phyloP scores from a whole-genome alignment of 2,797 vertebrate species.

The Artibeus jamaicensis region DNA sequence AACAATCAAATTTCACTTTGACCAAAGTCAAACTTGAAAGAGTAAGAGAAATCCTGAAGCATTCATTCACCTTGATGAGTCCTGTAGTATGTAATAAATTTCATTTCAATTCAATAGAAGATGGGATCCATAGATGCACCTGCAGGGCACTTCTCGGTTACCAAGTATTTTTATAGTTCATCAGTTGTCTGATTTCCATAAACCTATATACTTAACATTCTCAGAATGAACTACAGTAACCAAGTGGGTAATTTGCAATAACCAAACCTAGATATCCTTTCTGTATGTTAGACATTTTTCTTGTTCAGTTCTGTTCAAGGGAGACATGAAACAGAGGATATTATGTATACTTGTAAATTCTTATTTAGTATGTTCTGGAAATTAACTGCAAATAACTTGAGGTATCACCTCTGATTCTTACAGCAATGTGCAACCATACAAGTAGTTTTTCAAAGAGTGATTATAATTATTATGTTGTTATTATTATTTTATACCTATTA shows the following conservation, averaged over 20 bases:
- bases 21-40: background rate
- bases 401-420: background rate
- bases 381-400: background rate
- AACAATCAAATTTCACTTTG: background rate
- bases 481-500: background rate
- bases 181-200: background rate
- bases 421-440: background rate
- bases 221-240: slow-evolving; percentile 40
- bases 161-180: slow-evolving; percentile 36
- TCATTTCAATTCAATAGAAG: slow-evolving; percentile 1
- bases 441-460: background rate
- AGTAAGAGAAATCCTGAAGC: background rate
- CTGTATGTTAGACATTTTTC: background rate
- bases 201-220: background rate
- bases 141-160: background rate
- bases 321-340: background rate
- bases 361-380: background rate
- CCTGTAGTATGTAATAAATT: background rate
- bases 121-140: background rate
- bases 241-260: slow-evolving; percentile 46
- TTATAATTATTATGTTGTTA: background rate
- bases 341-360: background rate
- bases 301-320: background rate
- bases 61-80: background rate
- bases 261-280: background rate